Evolutionary conservation across 2,797 vertebrate genomes (phyloP), one percentile per base, ranked within the genome.

Genomic region (Acanthurus lineatus): DNA sequence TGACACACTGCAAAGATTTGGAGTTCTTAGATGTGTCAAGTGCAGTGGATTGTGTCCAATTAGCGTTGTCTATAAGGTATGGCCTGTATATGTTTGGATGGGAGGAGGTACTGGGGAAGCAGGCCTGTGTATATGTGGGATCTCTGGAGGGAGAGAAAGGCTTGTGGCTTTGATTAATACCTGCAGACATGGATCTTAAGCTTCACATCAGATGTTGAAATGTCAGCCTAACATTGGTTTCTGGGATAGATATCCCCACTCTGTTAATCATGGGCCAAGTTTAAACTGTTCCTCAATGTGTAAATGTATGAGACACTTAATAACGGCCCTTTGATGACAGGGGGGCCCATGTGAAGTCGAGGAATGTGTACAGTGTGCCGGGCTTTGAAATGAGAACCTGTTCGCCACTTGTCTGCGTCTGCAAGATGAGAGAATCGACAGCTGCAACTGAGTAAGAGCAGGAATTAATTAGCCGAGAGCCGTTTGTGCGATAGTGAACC

Each of bases 301-400:
- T 95, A 93, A 94, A 94, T 93, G 92, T 90, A 93, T 91, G 91
- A 93, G 92, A 93, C 93, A 94, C 91, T 93, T 94, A 93, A 93
- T 95, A 94, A 93, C 92, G 90, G 72, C 77, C 74, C 93, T 96
- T 95, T 95, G 94, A 95, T 95, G 94, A 93, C 84, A 88, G 73
- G 86, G 84, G 87, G 91, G 88, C 91, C 88, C 84, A 68, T 83
- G 91, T 82, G 47, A 87, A 92, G 91, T 92, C 73, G 79, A 83
- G 85, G 93, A 95, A 95, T 95, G 92, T 76, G 77, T 89, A 84
- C 91, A 89, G 84, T 91, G 76, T 89, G 86, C 70, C 16, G 69
- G 70, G 81, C 94, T 95, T 95, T 95, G 93, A 95, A 95, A 94
- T 89, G 89, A 91, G 93, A 95, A 95, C 93, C 94, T 94, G 94